phyloP scores from a whole-genome alignment of 2,797 vertebrate species.

The Neoniphon sammara region DNA sequence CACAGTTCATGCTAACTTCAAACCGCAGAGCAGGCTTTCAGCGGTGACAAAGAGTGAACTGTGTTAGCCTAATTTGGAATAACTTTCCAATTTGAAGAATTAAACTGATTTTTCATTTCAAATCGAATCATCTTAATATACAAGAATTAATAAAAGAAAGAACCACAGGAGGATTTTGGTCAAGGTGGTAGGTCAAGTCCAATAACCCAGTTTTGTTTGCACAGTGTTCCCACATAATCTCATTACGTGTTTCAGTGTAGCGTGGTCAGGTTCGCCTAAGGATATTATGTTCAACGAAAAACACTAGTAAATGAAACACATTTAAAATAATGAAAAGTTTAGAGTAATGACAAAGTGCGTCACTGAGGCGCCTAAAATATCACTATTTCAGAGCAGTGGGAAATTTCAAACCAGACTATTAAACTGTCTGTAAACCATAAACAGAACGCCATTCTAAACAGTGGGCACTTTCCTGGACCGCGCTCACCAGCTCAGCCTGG shows the following conservation, averaged over 20 bases:
- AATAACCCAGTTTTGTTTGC: constrained; percentile 50
- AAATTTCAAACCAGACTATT: constrained; percentile 53
- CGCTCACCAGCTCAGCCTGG: constrained; percentile 48
- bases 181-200: constrained; percentile 27
- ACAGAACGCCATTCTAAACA: constrained; percentile 65
- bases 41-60: constrained; percentile 31
- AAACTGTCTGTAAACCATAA: constrained; percentile 70
- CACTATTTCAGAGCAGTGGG: constrained; percentile 36
- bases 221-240: constrained; percentile 42
- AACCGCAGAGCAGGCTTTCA: background rate
- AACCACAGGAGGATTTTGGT: background rate
- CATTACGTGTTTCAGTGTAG: constrained; percentile 47
- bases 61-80: constrained; percentile 37
- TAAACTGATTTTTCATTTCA: constrained; percentile 31
- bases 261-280: constrained; percentile 7
- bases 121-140: constrained; percentile 33
- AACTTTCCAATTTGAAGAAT: constrained; percentile 38
- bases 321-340: constrained; percentile 61
- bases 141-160: constrained; percentile 25
- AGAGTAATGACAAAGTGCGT: constrained; percentile 49
- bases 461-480: constrained; percentile 57
- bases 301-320: constrained; percentile 68
- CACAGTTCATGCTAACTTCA: constrained; percentile 39
- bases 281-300: constrained; percentile 41
- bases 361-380: constrained; percentile 59